Base-by-base conservation (phyloP, 2,113 vertebrate genomes). In the Mustela nigripes region DNA sequence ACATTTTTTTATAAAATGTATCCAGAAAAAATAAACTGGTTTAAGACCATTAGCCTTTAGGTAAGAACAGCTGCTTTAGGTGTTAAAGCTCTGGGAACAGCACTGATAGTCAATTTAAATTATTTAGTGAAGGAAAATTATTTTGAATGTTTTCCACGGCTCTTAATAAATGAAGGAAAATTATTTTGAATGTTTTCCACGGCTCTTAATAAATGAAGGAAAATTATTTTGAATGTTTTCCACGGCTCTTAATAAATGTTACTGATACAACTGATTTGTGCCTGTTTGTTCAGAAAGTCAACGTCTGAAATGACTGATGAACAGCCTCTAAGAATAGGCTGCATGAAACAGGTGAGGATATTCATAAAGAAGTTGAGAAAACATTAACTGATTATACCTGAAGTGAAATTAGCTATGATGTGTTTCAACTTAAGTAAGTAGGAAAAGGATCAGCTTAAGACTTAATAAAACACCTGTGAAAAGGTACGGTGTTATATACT, bases 21-120 rank as follows among this genome's bases (percentile, higher is more conserved):
- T 19, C 39, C 45, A 60, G 89, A 92, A 80, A 79, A 91, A 78
- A 79, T 33, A 92, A 86, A 92, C n/a, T 50, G 14, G n/a, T 73
- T 88, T 82, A 93, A 93, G 67, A 67, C 31, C 45, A 71, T 76
- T 65, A 76, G n/a, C 58, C 48, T 90, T 76, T 90, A 53, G 5
- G 28, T 58, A 11, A 78, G 31, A 82, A 62, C 26, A 81, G 56
- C 53, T 87, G 65, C 62, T 80, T 62, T 11, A n/a, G 45, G 19
- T 42, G 7, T 73, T 81, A 24, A 28, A 28, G 4, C 42, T n/a
- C 56, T 28, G 42, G 45, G 65, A 63, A 33, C 73, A 80, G 14
- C 9, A 42, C 19, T 82, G 53, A 56, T 56, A 67, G 60, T 39
- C 31, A 36, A 62, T 85, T 76, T 65, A 73, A 73, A 60, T 60